phyloP scores from a whole-genome alignment of 2,113 vertebrate species.

The Podarcis raffonei region DNA sequence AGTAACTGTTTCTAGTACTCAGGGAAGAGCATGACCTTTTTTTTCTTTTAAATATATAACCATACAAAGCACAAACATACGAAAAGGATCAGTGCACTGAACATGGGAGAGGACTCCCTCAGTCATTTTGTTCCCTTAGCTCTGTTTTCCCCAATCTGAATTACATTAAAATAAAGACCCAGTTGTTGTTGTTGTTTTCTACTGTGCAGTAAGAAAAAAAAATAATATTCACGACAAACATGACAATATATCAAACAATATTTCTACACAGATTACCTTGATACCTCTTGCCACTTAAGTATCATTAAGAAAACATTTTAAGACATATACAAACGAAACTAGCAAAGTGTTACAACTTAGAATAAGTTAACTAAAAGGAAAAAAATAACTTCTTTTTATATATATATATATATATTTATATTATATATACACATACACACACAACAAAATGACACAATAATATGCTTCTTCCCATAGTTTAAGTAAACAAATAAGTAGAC shows the following conservation, averaged over 20 bases:
- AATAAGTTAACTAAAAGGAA: constrained; percentile 99
- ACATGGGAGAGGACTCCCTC: constrained; percentile 95
- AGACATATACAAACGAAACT: constrained; percentile 99
- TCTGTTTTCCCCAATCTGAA: constrained; percentile 91
- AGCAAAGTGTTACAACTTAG: constrained; percentile 97
- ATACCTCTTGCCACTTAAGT: constrained; percentile 92
- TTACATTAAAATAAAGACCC: constrained; percentile 86
- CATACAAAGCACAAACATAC: constrained; percentile 99
- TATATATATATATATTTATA: constrained; percentile 99
- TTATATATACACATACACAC: constrained; percentile 92
- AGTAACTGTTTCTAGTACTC: constrained; percentile 99
- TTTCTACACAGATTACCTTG: constrained; percentile 99
- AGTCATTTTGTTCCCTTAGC: constrained; percentile 98
- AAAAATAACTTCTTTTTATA: constrained; percentile 99
- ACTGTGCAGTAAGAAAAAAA: constrained; percentile 91
- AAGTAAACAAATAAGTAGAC: constrained; percentile 99
- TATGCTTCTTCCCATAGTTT: constrained; percentile 96
- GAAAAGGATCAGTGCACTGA: constrained; percentile 99
- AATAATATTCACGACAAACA: constrained; percentile 95
- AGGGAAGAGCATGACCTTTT: constrained; percentile 98
- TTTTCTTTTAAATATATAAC: constrained; percentile 99
- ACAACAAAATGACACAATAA: constrained; percentile 99
- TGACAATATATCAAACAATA: constrained; percentile 99
- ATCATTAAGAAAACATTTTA: constrained; percentile 99
- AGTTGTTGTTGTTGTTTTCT: constrained; percentile 81